A percentile compares a stretch with the other conserved stretches of the same genome.
Evolutionary conservation across 2,888 invertebrate species (phyloP).

Genomic region (Nephrocerus scutellatus): DNA sequence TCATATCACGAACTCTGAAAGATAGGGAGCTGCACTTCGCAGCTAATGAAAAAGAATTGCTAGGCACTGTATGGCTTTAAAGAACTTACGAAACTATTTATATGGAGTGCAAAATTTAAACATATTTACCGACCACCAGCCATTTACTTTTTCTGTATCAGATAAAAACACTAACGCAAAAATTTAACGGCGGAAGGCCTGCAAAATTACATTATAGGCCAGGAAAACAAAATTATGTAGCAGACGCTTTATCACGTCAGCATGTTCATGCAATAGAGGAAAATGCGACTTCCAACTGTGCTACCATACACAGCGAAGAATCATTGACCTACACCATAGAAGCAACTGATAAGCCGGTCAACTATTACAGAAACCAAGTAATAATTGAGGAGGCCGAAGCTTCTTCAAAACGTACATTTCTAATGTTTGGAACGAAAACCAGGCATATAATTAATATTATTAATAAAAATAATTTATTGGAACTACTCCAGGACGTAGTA

Average conservation of each 20-base stretch:
- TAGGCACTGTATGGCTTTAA: too few relatives aligned
- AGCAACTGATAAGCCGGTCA: slow-evolving; percentile 11
- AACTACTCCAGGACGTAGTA: slow-evolving; percentile 2
- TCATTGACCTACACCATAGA: slow-evolving; percentile 9
- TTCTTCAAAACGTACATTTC: background rate
- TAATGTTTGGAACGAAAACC: slow-evolving; percentile 6
- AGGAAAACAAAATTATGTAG: slow-evolving; percentile 35
- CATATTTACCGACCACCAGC: slow-evolving; percentile 22
- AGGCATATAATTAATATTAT: slow-evolving; percentile 5
- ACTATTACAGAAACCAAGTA: slow-evolving; percentile 13
- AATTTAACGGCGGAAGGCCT: slow-evolving; percentile 16
- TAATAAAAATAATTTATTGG: background rate
- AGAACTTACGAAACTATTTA: slow-evolving; percentile 37
- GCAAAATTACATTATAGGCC: slow-evolving; percentile 34
- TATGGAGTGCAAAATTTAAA: slow-evolving; percentile 29
- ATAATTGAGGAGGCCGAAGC: slow-evolving; percentile 1
- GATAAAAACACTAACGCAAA: slow-evolving; percentile 21
- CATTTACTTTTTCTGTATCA: slow-evolving; percentile 20
- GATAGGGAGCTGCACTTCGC: slow-evolving; percentile 20
- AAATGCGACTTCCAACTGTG: slow-evolving; percentile 8
- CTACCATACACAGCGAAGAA: slow-evolving; percentile 15
- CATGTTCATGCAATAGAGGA: slow-evolving; percentile 12
- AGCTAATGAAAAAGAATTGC: slow-evolving; percentile 36
- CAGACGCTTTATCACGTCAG: slow-evolving; percentile 17
- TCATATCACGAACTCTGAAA: slow-evolving; percentile 28